Evolutionary conservation across 2,113 vertebrate genomes (phyloP), one percentile per base, ranked within the genome.

Genomic region (Petromus typicus): DNA sequence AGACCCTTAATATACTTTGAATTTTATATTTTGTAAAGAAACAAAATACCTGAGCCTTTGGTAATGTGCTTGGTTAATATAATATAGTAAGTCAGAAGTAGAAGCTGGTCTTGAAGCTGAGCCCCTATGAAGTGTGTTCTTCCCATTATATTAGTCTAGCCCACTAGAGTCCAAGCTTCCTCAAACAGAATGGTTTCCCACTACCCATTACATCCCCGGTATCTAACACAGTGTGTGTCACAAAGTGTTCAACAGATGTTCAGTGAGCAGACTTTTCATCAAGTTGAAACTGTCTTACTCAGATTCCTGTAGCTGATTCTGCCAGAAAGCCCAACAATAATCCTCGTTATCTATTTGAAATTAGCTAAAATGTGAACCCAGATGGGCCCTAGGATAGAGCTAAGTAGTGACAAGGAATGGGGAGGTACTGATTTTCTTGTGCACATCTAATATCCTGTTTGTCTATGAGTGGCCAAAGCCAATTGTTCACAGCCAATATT

Each of bases 11-110:
- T 82, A 18, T 22, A 86, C 67, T 18, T 20, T 18, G 82, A 63
- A 82, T 67, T 92, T 86, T 94, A 40, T 87, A 25, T 94, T 90
- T 93, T 95, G 73, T 89, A 87, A 86, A 91, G 34, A 92, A 97
- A 64, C 23, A 91, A 79, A 87, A 82, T 80, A 59, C 40, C 32
- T 89, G 54, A 94, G 25, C 75, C 64, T 89, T 27, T 79, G 61
- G 34, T 89, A 78, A 89, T 45, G 48, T 54, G 66, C 59, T 90
- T 94, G 30, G 30, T 89, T 11, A 83, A 90, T 67, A 23, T 89
- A 43, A 37, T 20, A 2, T 71, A 89, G 14, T 90, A 43, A 87
- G 40, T 94, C 27, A 71, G 17, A 37, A 66, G 51, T n/a, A 94
- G 48, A 95, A 95, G 30, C 56, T 76, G 17, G 20, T 56, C 78